Evolutionary conservation across 2,113 vertebrate species (phyloP).

Genomic region (Paratilapia polleni): DNA sequence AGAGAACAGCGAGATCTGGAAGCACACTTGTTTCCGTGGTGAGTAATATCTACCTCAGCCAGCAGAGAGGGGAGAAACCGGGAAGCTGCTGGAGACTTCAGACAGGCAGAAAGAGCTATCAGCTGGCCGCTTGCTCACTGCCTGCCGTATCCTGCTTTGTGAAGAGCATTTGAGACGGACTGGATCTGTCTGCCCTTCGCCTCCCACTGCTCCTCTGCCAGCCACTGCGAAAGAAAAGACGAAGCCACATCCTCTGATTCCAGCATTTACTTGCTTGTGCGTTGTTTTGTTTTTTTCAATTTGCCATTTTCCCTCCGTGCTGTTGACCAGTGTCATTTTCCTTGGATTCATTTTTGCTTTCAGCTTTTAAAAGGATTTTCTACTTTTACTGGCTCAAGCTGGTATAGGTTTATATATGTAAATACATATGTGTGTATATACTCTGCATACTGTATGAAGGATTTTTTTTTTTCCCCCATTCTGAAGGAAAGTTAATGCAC

Average conservation of each 20-base stretch:
- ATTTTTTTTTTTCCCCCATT: conserved; percentile 28
- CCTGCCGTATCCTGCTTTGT: conserved; percentile 70
- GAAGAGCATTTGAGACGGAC: conserved; percentile 86
- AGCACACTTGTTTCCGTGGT: conserved; percentile 87
- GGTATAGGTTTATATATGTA: conserved; percentile 57
- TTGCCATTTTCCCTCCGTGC: conserved; percentile 76
- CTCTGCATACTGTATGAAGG: conserved; percentile 58
- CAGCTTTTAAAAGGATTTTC: conserved; percentile 73
- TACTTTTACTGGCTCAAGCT: conserved; percentile 70
- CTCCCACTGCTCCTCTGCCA: conserved; percentile 41
- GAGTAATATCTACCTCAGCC: conserved; percentile 94
- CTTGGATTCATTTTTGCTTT: conserved; percentile 53
- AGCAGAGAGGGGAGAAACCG: conserved; percentile 78
- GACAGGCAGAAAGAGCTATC: conserved; percentile 65
- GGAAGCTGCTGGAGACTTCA: conserved; percentile 80
- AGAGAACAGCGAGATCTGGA: conserved; percentile 82
- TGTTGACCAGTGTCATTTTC: conserved; percentile 91
- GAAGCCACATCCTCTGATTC: conserved; percentile 71
- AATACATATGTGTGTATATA: conserved; percentile 53
- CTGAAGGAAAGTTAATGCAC: conserved; percentile 75
- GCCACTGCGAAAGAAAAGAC: conserved; percentile 69
- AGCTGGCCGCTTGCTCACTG: conserved; percentile 64
- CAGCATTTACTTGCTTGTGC: conserved; percentile 38
- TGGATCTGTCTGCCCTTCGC: conserved; percentile 86
- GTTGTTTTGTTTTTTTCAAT: conserved; percentile 15